These are phyloP conservation scores for Drosophila diplacantha DNA, from an alignment of 2,888 invertebrate species.

Conservation along the genomic window DNA sequence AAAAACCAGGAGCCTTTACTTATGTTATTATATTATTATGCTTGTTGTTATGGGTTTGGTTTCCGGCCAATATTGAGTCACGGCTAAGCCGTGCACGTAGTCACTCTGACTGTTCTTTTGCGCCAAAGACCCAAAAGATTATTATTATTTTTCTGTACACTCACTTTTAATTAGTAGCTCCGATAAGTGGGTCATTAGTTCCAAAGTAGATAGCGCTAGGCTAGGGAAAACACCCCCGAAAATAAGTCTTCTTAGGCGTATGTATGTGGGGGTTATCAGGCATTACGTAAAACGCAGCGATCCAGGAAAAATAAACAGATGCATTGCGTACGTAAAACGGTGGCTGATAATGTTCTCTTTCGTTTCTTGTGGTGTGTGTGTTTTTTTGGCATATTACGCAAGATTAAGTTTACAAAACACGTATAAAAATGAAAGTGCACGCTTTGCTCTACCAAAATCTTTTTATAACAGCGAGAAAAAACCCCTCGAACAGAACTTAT, in stretches of 20 bases:
- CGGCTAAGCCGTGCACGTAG: conserved; percentile 12
- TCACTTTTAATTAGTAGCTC: conserved; percentile 28
- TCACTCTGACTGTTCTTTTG: conserved; percentile 40
- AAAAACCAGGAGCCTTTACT: conserved; percentile 71
- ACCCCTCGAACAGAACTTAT: conserved; percentile 37
- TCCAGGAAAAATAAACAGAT: conserved; percentile 24
- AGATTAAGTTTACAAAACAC: conserved; percentile 7
- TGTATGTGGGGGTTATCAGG: conserved; percentile 16
- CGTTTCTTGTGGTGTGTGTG: conserved; percentile 2
- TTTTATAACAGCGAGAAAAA: conserved; percentile 32
- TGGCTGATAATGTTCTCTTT: conserved; percentile 41
- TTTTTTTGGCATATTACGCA: conserved; percentile 38
- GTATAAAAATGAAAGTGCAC: conserved; percentile 53
- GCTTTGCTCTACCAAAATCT: conserved; percentile 36
- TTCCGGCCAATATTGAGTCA: conserved; percentile 43
- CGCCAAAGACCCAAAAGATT: conserved; percentile 9
- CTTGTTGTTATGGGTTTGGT: conserved; percentile 7
- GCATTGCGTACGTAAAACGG: conserved; percentile 33
- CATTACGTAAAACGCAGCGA: conserved; percentile 40
- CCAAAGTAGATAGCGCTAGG: conserved; percentile 22
- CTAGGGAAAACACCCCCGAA: conserved; percentile 24
- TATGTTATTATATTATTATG: conserved; percentile 4
- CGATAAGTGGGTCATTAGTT: conserved; percentile 43
- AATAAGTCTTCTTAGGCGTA: conserved; percentile 12
- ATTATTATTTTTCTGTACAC: background rate